phyloP scores from a whole-genome alignment of 1,140 invertebrate species.

The Leptinotarsa texana region DNA sequence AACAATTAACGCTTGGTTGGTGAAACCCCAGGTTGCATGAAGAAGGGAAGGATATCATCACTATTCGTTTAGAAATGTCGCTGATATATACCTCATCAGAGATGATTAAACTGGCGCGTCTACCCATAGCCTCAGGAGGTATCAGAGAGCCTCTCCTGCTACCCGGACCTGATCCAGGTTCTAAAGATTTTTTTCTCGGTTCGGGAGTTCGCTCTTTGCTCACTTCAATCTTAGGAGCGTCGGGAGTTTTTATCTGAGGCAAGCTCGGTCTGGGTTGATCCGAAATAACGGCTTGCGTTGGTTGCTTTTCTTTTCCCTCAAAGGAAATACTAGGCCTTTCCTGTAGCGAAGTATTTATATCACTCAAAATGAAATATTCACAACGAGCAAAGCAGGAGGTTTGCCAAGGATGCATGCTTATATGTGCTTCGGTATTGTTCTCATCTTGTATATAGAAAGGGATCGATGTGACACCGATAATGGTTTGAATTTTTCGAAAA shows the following conservation, averaged over 20 bases:
- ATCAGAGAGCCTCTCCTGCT: conserved; percentile 82
- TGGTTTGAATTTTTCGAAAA: too few relatives aligned
- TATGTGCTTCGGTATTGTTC: too few relatives aligned
- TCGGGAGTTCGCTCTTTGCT: conserved; percentile 77
- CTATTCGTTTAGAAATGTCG: too few relatives aligned
- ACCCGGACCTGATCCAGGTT: conserved; percentile 67
- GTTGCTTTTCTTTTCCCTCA: conserved; percentile 41
- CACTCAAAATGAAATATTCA: neutral
- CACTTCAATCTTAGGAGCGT: conserved; percentile 84
- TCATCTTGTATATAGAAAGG: too few relatives aligned
- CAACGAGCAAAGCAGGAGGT: neutral
- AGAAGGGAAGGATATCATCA: too few relatives aligned
- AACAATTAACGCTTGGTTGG: too few relatives aligned
- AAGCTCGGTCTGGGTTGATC: conserved; percentile 58
- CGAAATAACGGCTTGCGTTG: conserved; percentile 23
- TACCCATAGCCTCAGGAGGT: conserved; percentile 79
- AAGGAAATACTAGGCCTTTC: conserved; percentile 33
- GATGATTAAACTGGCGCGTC: conserved; percentile 85
- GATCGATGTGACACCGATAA: too few relatives aligned
- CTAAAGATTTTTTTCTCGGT: conserved; percentile 74
- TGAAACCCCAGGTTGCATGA: too few relatives aligned
- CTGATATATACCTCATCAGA: conserved; percentile 82
- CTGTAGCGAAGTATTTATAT: conserved; percentile 17
- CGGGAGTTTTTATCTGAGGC: conserved; percentile 78
- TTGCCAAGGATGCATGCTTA: too few relatives aligned